Evolutionary conservation across 1,140 invertebrate species (phyloP).

Genomic region (Dreissena polymorpha): DNA sequence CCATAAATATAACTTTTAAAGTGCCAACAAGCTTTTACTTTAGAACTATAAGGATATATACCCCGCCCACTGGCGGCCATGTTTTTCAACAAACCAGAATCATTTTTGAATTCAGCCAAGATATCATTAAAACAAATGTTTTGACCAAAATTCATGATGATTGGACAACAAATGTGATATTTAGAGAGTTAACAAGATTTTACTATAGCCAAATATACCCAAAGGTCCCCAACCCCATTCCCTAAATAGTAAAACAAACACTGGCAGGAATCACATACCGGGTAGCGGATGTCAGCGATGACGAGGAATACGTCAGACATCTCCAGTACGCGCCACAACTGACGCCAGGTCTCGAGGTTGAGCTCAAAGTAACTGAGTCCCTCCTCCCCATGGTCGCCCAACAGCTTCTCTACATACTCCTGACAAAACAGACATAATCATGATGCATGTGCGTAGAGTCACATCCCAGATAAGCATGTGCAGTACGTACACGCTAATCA

Average conservation of each 20-base stretch:
- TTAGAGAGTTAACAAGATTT: too few species aligned
- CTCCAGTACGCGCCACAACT: conserved; percentile 94
- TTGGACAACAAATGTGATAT: too few species aligned
- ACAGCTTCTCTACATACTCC: conserved; percentile 84
- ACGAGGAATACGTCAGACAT: conserved; percentile 93
- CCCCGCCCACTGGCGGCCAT: too few species aligned
- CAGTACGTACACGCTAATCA: background rate
- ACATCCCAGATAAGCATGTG: background rate
- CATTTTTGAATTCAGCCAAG: too few species aligned
- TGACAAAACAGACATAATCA: conserved; percentile 66
- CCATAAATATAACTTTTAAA: too few species aligned
- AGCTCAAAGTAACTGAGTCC: conserved; percentile 90
- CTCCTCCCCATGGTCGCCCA: conserved; percentile 78
- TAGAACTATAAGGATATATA: too few species aligned
- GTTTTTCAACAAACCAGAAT: too few species aligned
- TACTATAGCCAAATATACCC: too few species aligned
- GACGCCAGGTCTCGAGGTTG: conserved; percentile 96
- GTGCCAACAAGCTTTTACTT: too few species aligned
- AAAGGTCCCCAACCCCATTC: too few species aligned
- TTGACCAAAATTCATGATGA: too few species aligned
- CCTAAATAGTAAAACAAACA: background rate
- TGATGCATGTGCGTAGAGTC: background rate
- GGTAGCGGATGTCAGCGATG: conserved; percentile 91
- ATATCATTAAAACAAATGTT: too few species aligned
- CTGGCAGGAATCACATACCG: conserved; percentile 82